Percentiles rank a stretch among this genome's conserved stretches.
Evolutionary conservation across 1,140 invertebrate species (phyloP).

Genomic region (Teleogryllus occipitalis): DNA sequence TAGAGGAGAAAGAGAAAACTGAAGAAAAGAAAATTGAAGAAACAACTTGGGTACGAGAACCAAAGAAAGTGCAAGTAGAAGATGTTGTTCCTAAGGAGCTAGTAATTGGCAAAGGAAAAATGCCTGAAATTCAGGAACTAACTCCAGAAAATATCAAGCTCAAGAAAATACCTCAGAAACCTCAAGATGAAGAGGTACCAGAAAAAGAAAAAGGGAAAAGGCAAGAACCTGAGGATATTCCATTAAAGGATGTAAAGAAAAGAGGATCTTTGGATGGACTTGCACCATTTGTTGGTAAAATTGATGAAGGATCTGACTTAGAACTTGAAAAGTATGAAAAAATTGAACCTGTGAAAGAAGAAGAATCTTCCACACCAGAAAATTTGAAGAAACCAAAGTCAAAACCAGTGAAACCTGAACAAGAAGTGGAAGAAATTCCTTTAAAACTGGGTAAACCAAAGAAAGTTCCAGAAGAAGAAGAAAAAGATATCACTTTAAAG

Average conservation of each 20-base stretch:
- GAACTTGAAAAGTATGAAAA: constrained; percentile 20
- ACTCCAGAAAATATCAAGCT: constrained; percentile 42
- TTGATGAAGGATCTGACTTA: constrained; percentile 7
- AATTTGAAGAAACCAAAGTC: constrained; percentile 20
- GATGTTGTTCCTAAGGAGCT: constrained; percentile 22
- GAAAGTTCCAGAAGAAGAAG: constrained; percentile 33
- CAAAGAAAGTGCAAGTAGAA: constrained; percentile 22
- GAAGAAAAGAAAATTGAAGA: constrained; percentile 28
- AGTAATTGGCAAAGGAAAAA: constrained; percentile 37
- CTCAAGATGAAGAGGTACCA: constrained; percentile 31
- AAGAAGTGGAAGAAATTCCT: constrained; percentile 26
- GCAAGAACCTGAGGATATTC: constrained; percentile 13
- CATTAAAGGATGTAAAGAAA: constrained; percentile 2
- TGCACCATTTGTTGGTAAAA: constrained; percentile 2
- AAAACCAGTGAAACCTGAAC: constrained; percentile 20
- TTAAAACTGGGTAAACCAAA: constrained; percentile 47
- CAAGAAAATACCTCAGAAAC: constrained; percentile 41
- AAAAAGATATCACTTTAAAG: constrained; percentile 34
- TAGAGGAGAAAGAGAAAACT: constrained; percentile 28
- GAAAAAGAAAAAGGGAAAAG: constrained; percentile 16
- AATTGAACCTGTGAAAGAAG: constrained; percentile 24
- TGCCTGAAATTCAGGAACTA: constrained; percentile 40
- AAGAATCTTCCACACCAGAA: constrained; percentile 21
- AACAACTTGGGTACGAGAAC: constrained; percentile 25
- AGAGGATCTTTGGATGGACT: constrained; percentile 13